Percentiles rank a stretch among this genome's conserved stretches.
Conservation (phyloP, 2,797 vertebrate genomes). For the Parauchenoglanis punctatus region DNA sequence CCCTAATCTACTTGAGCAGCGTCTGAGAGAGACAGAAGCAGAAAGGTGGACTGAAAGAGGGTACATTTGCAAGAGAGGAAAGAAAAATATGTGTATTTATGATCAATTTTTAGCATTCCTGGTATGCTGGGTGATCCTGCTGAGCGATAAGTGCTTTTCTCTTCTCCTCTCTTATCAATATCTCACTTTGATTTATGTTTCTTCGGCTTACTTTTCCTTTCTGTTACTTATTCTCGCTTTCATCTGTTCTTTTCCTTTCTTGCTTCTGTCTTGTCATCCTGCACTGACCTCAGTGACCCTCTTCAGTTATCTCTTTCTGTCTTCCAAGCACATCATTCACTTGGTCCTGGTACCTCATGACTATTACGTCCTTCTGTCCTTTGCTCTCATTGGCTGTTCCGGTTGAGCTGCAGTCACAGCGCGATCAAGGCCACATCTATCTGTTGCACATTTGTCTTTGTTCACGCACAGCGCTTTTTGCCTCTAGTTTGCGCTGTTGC, state of each 20-base stretch:
- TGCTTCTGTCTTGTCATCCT: background rate
- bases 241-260: background rate
- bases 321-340: background rate
- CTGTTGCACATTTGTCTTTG: background rate
- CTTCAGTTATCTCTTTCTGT: background rate
- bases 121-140: constrained; percentile 40
- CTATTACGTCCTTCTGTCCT: background rate
- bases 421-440: background rate
- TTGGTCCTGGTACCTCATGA: background rate
- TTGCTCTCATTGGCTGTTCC: background rate
- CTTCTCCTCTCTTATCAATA: background rate
- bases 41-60: constrained; percentile 17
- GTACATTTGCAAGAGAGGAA: constrained; percentile 16
- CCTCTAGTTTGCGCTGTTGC: background rate
- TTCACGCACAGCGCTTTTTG: background rate
- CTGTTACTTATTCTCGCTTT: background rate
- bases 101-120: constrained; percentile 48
- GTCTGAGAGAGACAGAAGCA: constrained; percentile 16
- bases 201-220: constrained; percentile 1
- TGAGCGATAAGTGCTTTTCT: constrained; percentile 27
- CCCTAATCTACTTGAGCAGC: constrained; percentile 58
- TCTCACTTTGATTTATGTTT: constrained; percentile 9
- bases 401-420: background rate
- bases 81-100: constrained; percentile 62
- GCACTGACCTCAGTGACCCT: background rate